Evolutionary conservation across 2,113 vertebrate genomes (phyloP).

Genomic region (Agelaius tricolor): DNA sequence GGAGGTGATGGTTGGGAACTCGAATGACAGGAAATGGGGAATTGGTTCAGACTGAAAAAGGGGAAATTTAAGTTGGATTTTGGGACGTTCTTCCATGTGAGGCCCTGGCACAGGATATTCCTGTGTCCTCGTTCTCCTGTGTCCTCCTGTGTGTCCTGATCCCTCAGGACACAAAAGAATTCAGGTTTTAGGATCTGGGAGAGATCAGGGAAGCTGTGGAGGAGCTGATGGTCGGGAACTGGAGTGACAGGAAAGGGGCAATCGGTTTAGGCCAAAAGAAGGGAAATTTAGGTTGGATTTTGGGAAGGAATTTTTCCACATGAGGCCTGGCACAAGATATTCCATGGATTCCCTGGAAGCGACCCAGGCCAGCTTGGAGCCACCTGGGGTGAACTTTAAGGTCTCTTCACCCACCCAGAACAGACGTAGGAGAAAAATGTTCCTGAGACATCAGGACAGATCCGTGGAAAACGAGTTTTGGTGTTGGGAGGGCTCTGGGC

Average conservation of each 20-base stretch:
- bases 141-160: too few relatives aligned
- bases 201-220: not conserved
- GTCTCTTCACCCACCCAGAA: not conserved
- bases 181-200: not conserved
- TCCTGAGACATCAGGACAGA: not conserved
- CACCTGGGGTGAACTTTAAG: not conserved
- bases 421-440: not conserved
- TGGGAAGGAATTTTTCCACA: not conserved
- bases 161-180: not conserved
- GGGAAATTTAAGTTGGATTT: too few relatives aligned
- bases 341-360: not conserved
- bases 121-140: too few relatives aligned
- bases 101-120: too few relatives aligned
- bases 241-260: too few relatives aligned
- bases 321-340: not conserved
- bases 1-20: not conserved
- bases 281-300: too few relatives aligned
- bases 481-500: not conserved
- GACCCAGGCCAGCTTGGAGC: not conserved
- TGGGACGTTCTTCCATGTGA: too few relatives aligned
- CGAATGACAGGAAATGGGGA: too few relatives aligned
- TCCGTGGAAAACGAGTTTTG: not conserved
- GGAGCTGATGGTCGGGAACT: not conserved
- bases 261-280: too few relatives aligned
- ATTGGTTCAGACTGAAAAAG: too few relatives aligned